These are phyloP conservation scores for Neoarius graeffei DNA, from an alignment of 2,113 vertebrate species.

Conservation along the genomic window DNA sequence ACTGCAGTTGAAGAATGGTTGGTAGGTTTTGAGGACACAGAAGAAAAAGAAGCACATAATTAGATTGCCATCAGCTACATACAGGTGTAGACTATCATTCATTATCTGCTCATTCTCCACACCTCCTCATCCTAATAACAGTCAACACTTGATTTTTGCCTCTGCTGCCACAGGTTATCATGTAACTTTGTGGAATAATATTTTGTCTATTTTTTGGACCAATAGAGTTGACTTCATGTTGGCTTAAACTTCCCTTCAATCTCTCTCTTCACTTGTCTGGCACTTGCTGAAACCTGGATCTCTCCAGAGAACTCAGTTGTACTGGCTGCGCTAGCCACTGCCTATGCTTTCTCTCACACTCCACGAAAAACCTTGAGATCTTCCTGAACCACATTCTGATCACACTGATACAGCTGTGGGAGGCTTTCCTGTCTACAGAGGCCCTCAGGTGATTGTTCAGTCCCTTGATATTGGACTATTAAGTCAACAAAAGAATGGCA, in stretches of 20 bases:
- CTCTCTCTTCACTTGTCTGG: neutral
- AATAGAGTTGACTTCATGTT: neutral
- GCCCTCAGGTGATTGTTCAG: neutral
- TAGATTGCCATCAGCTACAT: neutral
- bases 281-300: neutral
- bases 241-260: neutral
- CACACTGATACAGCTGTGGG: neutral
- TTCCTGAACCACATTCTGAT: neutral
- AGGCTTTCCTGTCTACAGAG: neutral
- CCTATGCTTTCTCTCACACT: neutral
- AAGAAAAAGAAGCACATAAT: neutral
- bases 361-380: neutral
- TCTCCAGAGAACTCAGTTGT: neutral
- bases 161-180: neutral
- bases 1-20: neutral
- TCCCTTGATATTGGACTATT: neutral
- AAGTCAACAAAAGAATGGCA: neutral
- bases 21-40: neutral
- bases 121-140: neutral
- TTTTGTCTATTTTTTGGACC: neutral
- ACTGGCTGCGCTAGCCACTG: neutral
- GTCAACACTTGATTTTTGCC: neutral
- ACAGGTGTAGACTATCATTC: too few relatives aligned
- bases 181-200: neutral
- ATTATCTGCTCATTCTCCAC: neutral